phyloP scores from a whole-genome alignment of 53 echinoderm and acorn worm genomes.

The Echinometra lucunter region DNA sequence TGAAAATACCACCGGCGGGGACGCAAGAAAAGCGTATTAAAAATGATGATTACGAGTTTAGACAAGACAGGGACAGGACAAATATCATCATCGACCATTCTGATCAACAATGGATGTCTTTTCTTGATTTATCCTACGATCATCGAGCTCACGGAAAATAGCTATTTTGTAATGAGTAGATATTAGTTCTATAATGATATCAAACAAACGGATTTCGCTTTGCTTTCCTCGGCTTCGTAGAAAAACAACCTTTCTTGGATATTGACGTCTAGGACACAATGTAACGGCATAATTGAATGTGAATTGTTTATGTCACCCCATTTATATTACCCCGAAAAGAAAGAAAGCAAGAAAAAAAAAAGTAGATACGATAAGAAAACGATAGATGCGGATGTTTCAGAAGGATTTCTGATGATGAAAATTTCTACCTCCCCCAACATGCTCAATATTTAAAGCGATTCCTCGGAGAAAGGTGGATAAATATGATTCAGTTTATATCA shows the following conservation, averaged over 20 bases:
- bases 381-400: background rate
- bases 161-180: background rate
- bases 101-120: background rate
- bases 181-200: constrained; percentile 12
- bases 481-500: too few species aligned
- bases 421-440: background rate
- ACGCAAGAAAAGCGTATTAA: constrained; percentile 32
- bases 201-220: background rate
- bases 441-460: too few species aligned
- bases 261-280: background rate
- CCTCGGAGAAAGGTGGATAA: too few species aligned
- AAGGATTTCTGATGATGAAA: background rate
- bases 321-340: background rate
- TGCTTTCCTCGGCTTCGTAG: background rate
- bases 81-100: constrained; percentile 45
- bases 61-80: constrained; percentile 44
- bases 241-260: background rate
- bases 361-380: background rate
- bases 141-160: background rate
- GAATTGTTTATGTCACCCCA: background rate
- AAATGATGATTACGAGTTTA: constrained; percentile 46
- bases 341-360: background rate
- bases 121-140: constrained; percentile 20
- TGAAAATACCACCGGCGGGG: constrained; percentile 58
- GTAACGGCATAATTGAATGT: background rate